phyloP scores from a whole-genome alignment of 2,113 vertebrate genomes.

The Telmatochromis sp. region DNA sequence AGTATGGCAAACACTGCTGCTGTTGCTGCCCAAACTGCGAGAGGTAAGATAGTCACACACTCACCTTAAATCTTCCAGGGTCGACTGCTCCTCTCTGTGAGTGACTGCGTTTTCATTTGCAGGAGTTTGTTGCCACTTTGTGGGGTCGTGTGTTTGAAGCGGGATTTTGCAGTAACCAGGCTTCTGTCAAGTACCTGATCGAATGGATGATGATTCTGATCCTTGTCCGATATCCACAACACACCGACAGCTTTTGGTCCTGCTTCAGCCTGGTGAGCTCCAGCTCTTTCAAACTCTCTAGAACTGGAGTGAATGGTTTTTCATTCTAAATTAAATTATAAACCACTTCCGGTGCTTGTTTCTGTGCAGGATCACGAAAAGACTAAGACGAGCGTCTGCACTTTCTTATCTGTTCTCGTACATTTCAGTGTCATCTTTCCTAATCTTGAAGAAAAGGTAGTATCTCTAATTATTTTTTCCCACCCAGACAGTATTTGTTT shows the following conservation, averaged over 20 bases:
- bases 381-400: slow-evolving; percentile 88
- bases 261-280: slow-evolving; percentile 83
- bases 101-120: not conserved
- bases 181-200: slow-evolving; percentile 92
- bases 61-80: not conserved
- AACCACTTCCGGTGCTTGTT: not conserved
- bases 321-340: not conserved
- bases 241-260: slow-evolving; percentile 81
- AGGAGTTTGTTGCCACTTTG: slow-evolving; percentile 79
- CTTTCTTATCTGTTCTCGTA: slow-evolving; percentile 85
- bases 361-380: slow-evolving; percentile 81
- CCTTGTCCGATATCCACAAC: slow-evolving; percentile 77
- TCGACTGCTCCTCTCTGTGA: not conserved
- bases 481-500: not conserved
- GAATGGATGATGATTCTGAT: slow-evolving; percentile 88
- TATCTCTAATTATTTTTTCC: not conserved
- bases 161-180: slow-evolving; percentile 85
- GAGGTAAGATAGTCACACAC: slow-evolving; percentile 63
- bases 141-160: slow-evolving; percentile 79
- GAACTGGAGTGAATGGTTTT: not conserved
- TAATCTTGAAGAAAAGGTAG: slow-evolving; percentile 75
- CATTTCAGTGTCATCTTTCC: slow-evolving; percentile 81
- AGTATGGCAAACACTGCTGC: slow-evolving; percentile 85
- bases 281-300: not conserved
- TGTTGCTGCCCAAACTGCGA: slow-evolving; percentile 82